phyloP scores from a whole-genome alignment of 2,888 invertebrate genomes.

The Mimachlamys varia region DNA sequence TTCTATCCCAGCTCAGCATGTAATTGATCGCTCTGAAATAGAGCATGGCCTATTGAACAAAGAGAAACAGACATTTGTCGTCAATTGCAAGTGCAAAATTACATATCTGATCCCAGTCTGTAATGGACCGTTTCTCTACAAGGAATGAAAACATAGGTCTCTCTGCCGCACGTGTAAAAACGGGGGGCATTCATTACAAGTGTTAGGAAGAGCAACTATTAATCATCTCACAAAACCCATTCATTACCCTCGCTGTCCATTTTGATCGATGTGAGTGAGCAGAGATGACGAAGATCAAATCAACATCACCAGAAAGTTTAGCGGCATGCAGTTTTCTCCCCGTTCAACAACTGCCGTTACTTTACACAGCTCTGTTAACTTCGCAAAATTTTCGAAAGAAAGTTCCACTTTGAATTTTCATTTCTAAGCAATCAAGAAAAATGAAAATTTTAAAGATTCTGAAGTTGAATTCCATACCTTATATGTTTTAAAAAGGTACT shows the following conservation, averaged over 20 bases:
- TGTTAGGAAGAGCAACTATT: conserved; percentile 7
- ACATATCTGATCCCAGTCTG: conserved; percentile 19
- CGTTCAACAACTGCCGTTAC: background rate
- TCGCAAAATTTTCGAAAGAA: background rate
- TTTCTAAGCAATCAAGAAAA: background rate
- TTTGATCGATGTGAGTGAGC: conserved; percentile 26
- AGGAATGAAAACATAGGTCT: background rate
- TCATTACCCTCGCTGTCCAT: conserved; percentile 19
- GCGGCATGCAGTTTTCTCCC: conserved; percentile 3
- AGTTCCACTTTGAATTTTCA: background rate
- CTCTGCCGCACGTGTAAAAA: background rate
- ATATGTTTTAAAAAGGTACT: no score
- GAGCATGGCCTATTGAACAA: background rate
- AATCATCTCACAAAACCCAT: conserved; percentile 25
- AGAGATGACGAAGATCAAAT: conserved; percentile 20
- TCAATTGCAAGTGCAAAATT: conserved; percentile 30
- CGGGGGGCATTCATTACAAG: conserved; percentile 19
- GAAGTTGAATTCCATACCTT: background rate
- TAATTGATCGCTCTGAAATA: background rate
- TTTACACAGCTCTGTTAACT: conserved; percentile 27
- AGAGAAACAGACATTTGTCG: background rate
- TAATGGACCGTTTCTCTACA: background rate
- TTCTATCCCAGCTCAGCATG: no score
- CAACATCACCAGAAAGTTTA: conserved; percentile 25
- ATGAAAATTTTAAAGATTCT: background rate